These are phyloP conservation scores for Barnardius zonarius DNA, from an alignment of 2,113 vertebrate species.

Conservation along the genomic window DNA sequence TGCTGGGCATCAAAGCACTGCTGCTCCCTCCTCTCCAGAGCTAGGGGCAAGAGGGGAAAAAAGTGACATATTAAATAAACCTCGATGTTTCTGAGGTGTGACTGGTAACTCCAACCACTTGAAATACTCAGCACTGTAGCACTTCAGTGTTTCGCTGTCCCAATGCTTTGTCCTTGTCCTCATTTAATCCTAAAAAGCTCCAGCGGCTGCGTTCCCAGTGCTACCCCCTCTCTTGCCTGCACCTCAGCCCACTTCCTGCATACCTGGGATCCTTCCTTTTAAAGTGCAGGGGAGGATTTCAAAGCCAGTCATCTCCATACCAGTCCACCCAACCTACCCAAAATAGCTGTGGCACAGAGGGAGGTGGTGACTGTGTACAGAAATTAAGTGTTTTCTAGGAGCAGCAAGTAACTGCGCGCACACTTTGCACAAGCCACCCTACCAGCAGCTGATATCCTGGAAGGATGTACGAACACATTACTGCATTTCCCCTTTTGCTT, in stretches of 20 bases:
- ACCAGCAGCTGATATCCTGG: not conserved
- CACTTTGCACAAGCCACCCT: not conserved
- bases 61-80: not conserved
- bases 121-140: not conserved
- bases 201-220: accelerated
- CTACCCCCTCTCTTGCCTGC: not conserved
- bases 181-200: not conserved
- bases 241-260: not conserved
- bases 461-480: accelerated
- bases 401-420: not conserved
- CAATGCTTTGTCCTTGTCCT: not conserved
- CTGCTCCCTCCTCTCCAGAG: not conserved
- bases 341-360: not conserved
- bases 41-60: not conserved
- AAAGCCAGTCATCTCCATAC: not conserved
- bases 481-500: not conserved
- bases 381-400: not conserved
- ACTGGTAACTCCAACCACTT: not conserved
- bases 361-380: not conserved
- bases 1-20: accelerated
- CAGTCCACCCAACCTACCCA: not conserved
- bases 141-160: not conserved
- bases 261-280: not conserved
- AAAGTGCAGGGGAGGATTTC: not conserved
- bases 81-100: not conserved